Percentiles rank a stretch among this genome's conserved stretches.
phyloP scores from a whole-genome alignment of 1,140 invertebrate genomes.

The Drosophila varians region DNA sequence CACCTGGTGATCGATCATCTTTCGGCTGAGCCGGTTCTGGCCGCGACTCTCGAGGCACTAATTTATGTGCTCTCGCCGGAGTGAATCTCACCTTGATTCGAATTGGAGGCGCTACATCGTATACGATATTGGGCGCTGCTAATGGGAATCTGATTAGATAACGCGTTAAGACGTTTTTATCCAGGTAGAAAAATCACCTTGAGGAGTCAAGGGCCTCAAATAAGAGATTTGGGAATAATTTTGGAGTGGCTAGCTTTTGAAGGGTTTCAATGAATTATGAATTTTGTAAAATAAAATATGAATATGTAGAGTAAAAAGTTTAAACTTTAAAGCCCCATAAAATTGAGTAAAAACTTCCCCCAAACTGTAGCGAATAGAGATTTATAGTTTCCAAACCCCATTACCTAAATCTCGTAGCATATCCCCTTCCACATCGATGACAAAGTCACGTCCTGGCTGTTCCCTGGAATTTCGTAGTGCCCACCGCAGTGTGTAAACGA shows the following conservation, averaged over 20 bases:
- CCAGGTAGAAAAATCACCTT: conserved; percentile 29
- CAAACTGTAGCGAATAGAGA: not conserved
- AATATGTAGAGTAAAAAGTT: not conserved
- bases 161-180: conserved; percentile 49
- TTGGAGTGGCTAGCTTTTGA: conserved; percentile 37
- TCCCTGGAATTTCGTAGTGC: conserved; percentile 42
- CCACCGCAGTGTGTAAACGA: conserved; percentile 38
- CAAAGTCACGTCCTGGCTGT: conserved; percentile 43
- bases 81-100: conserved; percentile 76
- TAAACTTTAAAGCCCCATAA: not conserved
- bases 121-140: conserved; percentile 59
- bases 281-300: not conserved
- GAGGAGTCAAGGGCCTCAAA: conserved; percentile 1
- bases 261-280: not conserved
- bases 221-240: conserved; percentile 6
- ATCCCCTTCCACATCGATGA: not conserved
- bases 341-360: not conserved
- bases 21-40: conserved; percentile 66
- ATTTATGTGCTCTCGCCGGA: conserved; percentile 65
- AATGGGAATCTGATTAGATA: conserved; percentile 23
- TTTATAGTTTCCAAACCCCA: not conserved
- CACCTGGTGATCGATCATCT: conserved; percentile 73
- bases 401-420: conserved; percentile 9
- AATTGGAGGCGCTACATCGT: conserved; percentile 61
- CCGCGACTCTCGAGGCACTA: conserved; percentile 43